Conservation (phyloP, 2,113 vertebrate species). For the Ammodytes dubius region DNA sequence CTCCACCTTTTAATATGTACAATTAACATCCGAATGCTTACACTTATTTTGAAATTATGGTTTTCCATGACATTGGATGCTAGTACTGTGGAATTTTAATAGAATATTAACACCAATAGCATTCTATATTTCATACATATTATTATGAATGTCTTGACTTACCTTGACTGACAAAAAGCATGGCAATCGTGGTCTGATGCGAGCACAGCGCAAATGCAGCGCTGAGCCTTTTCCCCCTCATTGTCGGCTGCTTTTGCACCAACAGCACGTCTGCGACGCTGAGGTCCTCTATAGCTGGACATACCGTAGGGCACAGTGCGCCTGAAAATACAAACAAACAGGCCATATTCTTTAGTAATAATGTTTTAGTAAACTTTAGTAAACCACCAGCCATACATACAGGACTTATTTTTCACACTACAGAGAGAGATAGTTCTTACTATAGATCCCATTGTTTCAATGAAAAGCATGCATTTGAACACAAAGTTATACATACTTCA, state of each 20-base stretch:
- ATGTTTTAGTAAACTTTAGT: neutral
- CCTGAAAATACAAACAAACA: conserved; percentile 57
- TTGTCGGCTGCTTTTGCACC: neutral
- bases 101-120: neutral
- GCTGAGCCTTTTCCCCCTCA: conserved; percentile 17
- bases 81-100: neutral
- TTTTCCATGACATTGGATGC: neutral
- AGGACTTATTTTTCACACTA: neutral
- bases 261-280: conserved; percentile 70
- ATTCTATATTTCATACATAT: neutral
- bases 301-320: conserved; percentile 83
- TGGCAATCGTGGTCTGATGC: conserved; percentile 63
- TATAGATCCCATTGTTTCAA: neutral
- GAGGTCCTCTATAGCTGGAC: conserved; percentile 78
- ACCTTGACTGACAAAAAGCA: conserved; percentile 78
- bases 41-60: neutral
- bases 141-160: neutral
- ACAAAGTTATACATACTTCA: neutral
- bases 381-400: neutral
- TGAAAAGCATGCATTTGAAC: neutral
- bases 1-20: no score
- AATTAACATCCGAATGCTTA: no score
- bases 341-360: neutral
- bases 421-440: neutral
- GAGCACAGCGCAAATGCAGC: conserved; percentile 70